Conservation (phyloP, 2,888 invertebrate genomes). For the Apocheima hispidaria region DNA sequence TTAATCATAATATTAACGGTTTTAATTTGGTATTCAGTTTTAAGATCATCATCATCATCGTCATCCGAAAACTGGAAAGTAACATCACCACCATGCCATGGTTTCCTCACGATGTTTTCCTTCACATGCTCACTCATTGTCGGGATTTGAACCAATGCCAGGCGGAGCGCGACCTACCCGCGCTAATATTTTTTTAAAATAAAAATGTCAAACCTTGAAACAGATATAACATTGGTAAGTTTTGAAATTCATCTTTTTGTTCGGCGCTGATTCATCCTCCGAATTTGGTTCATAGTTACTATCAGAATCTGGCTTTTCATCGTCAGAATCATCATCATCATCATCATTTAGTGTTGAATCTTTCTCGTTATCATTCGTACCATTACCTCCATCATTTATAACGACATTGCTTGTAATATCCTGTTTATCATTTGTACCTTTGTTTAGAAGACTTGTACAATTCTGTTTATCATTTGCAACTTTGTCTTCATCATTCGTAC, state of each 20-base stretch:
- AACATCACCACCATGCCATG: too few relatives aligned
- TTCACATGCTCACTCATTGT: too few relatives aligned
- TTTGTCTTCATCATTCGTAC: not conserved
- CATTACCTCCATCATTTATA: not conserved
- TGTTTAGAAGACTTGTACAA: not conserved
- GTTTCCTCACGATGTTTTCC: too few relatives aligned
- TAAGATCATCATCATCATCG: too few relatives aligned
- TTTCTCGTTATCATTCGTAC: not conserved
- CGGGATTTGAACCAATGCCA: too few relatives aligned
- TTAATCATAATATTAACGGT: too few relatives aligned
- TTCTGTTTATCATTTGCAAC: not conserved
- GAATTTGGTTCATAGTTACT: conserved; percentile 20
- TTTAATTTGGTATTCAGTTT: too few relatives aligned
- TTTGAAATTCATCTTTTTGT: conserved; percentile 57
- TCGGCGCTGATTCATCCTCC: conserved; percentile 29
- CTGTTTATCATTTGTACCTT: not conserved
- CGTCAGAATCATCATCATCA: conserved; percentile 9
- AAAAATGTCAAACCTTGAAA: conserved; percentile 60
- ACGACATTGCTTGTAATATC: too few relatives aligned
- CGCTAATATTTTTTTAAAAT: too few relatives aligned
- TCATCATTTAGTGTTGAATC: not conserved
- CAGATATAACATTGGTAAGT: conserved; percentile 74
- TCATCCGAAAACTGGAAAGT: too few relatives aligned
- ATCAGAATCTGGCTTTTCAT: conserved; percentile 16
- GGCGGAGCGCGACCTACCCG: too few relatives aligned